Conservation (phyloP, 2,888 invertebrate species). For the Lypha dubia region DNA sequence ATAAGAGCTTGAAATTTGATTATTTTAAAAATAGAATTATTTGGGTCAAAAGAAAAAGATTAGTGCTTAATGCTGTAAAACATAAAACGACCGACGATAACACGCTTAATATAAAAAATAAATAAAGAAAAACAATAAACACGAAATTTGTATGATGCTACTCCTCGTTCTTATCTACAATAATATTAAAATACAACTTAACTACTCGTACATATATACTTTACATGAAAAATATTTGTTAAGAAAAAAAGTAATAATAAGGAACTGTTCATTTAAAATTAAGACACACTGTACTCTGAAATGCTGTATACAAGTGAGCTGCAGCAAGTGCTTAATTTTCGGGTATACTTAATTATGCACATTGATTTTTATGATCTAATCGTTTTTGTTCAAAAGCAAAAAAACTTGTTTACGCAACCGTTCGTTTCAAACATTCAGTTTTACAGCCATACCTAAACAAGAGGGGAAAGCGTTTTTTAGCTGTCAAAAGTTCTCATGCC, state of each 20-base stretch:
- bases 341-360: too few relatives aligned
- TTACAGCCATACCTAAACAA: too few relatives aligned
- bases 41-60: constrained; percentile 26
- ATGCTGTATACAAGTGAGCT: too few relatives aligned
- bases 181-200: background rate
- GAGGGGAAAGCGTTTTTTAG: too few relatives aligned
- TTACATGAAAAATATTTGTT: background rate
- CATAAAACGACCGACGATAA: constrained; percentile 17
- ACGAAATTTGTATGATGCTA: constrained; percentile 14
- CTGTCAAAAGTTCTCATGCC: too few relatives aligned
- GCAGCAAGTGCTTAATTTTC: too few relatives aligned
- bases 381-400: too few relatives aligned
- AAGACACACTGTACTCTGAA: too few relatives aligned
- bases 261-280: too few relatives aligned
- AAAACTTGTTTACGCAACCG: too few relatives aligned
- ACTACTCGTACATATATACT: background rate
- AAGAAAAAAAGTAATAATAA: background rate
- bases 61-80: constrained; percentile 43
- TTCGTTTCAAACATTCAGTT: too few relatives aligned
- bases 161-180: constrained; percentile 28
- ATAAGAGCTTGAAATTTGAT: constrained; percentile 9
- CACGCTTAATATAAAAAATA: constrained; percentile 26
- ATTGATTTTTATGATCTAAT: too few relatives aligned
- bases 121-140: constrained; percentile 32
- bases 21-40: constrained; percentile 8